Evolutionary conservation across 1,140 invertebrate genomes (phyloP), one percentile per base, ranked within the genome.

Genomic region (Caenorhabditis remanei): DNA sequence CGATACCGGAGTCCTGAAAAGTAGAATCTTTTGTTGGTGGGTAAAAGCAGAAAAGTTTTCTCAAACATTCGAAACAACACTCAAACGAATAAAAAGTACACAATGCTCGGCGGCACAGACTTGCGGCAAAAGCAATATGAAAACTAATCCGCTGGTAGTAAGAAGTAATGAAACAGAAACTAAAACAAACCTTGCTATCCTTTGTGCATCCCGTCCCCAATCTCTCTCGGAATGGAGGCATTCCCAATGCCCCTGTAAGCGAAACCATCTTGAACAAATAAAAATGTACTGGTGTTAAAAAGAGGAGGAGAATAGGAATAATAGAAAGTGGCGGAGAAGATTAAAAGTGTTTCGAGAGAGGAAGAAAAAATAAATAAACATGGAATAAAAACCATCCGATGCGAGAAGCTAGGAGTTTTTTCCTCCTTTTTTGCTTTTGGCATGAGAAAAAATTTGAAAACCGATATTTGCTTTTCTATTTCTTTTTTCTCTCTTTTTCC

Each of bases 181-280:
- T 79, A 53, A 79, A 79, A 50, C 71, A 79, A 79, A 79, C 71
- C 71, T 79, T 79, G 71, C 46, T 50, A 53, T 79, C 71, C 71
- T 79, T 79, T 21, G 71, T 79, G 71, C 71, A 79, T 50, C 46
- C 71, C 43, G 71, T 79, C 46, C 46, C 71, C 46, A 79, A n/a
- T 50, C 71, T 16, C n/a, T 79, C 71, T 79, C 71, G 71, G 53
- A 79, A 79, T 24, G 71, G 71, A 79, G 71, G 71, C 71, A 79
- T 79, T 24, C 71, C 71, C 71, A 79, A 79, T 79, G 71, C 71
- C 71, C 71, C 71, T 79, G 71, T 50, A 79, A 79, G 71, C 46
- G 71, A 79, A 79, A 79, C 71, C 71, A 79, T 79, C 71, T 79
- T 79, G 71, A 79, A 79, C 71, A 53, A 79, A 79, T 79, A 79